Evolutionary conservation across 2,888 invertebrate species (phyloP), one percentile per base, ranked within the genome.

Genomic region (Luffia ferchaultella): DNA sequence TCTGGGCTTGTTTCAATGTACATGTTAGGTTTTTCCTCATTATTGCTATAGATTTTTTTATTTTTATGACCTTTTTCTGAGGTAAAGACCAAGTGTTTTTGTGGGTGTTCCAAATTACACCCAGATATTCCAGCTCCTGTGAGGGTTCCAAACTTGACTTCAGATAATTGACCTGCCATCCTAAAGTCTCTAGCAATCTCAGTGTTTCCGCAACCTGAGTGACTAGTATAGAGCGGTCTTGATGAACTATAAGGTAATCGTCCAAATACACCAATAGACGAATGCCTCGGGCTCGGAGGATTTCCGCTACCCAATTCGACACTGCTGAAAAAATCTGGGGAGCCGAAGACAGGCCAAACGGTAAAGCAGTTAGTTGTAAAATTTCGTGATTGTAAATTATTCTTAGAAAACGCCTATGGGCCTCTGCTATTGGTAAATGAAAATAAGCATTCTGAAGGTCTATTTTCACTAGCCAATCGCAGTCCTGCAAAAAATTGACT

Each of bases 401-500:
- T 17, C 49, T 12, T 5, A 54, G 50, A 18, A 54, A 54, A 0
- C 48, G 44, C 15, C 52, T 16, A 30, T 54, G 51, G 2, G 42
- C n/a, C 12, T 43, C 44, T 18, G 40, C 16, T 2, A 52, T 49
- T 42, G 48, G 30, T 17, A 55, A 7, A 18, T 55, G 53, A 16
- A 53, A 50, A 30, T 54, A 55, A 2, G 55, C 55, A n/a, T 54
- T 50, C 1, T 45, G 43, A 2, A 55, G 7, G 19, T 55, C 53
- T 42, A 52, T 51, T 19, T 55, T 55, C 12, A 48, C 50, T 50
- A 53, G 2, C 52, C 50, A 55, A 41, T 57, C 51, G 15, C 45
- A 16, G 1, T 17, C 15, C 18, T 59, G 60, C 1, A 60, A 44
- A 19, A 61, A 61, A 1, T 58, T 49, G 19, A 46, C 15, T 1